These are phyloP conservation scores for Oasisia sp. DNA, from an alignment of 2,888 invertebrate genomes.

Conservation along the genomic window DNA sequence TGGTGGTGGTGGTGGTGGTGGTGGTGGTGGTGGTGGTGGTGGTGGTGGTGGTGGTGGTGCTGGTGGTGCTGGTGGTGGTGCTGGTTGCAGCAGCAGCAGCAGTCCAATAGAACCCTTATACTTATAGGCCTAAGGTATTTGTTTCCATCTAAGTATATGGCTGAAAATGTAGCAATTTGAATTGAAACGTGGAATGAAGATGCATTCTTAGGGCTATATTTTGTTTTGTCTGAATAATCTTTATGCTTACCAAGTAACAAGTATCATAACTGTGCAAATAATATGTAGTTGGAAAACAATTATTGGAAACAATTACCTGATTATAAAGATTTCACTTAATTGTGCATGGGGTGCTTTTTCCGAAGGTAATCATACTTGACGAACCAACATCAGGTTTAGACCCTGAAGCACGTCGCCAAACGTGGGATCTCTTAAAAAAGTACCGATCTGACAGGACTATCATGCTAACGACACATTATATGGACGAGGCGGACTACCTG, in stretches of 20 bases:
- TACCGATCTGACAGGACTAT: slow-evolving; percentile 77
- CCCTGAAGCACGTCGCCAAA: slow-evolving; percentile 69
- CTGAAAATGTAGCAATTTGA: no score
- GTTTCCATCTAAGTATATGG: no score
- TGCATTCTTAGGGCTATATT: neutral
- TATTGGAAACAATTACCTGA: neutral
- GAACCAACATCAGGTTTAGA: slow-evolving; percentile 71
- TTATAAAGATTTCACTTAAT: neutral
- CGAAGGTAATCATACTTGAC: slow-evolving; percentile 66
- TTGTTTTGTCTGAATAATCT: neutral
- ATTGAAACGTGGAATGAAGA: no score
- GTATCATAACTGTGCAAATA: neutral
- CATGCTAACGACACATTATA: slow-evolving; percentile 80
- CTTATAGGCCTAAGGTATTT: no score
- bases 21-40: no score
- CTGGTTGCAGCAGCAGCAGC: no score
- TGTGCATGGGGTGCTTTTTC: neutral
- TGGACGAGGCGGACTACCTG: slow-evolving; percentile 89
- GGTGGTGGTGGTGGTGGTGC: no score
- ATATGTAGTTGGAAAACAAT: neutral
- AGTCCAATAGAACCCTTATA: no score
- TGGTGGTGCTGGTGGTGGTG: no score
- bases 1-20: no score
- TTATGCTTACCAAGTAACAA: neutral
- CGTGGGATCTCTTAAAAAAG: slow-evolving; percentile 80